Base-by-base conservation (phyloP, 2,113 vertebrate genomes). In the Phasianus colchicus region DNA sequence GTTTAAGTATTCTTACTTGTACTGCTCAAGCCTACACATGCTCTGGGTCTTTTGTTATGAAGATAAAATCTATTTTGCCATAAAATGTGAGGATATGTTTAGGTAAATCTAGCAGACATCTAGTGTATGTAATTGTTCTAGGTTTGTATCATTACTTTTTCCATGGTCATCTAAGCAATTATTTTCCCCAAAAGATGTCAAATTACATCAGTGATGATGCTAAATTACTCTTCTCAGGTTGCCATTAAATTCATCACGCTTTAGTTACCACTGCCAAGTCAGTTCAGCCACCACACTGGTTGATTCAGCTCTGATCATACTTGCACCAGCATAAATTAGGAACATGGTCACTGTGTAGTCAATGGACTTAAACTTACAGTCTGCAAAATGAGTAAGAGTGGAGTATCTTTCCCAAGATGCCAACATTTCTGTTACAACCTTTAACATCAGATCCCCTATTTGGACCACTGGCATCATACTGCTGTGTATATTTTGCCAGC, bases 401-500 rank as follows among this genome's bases (percentile, higher is more conserved):
- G 27, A 79, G 36, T 47, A 71, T 36, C 27, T 16, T 70, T 85
- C 50, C 27, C 8, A 32, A 34, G 25, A 10, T 43, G 25, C 47
- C 43, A 48, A 7, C n/a, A 47, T 25, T 32, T 85, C 64, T 81
- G 27, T 32, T 27, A 63, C 27, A 27, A 16, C n/a, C 24, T 89
- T n/a, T 47, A 70, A 78, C 19, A 40, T 34, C 47, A 47, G 7
- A 1, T 1, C 21, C 40, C 19, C 42, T 20, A 6, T 27, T 83
- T 38, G 9, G 25, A 40, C 50, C 63, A 57, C 13, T 65, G 29
- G 15, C 27, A 55, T 64, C 0, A 0, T 54, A 27, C 24, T 0
- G 0, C 4, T 57, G 3, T 20, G 8, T 14, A 5, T 19, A 29
- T 19, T 77, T 52, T 58, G 22, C 36, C 29, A 86, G 17, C n/a